Evolutionary conservation across 2,113 vertebrate genomes (phyloP).

Genomic region (Pygoscelis adeliae): DNA sequence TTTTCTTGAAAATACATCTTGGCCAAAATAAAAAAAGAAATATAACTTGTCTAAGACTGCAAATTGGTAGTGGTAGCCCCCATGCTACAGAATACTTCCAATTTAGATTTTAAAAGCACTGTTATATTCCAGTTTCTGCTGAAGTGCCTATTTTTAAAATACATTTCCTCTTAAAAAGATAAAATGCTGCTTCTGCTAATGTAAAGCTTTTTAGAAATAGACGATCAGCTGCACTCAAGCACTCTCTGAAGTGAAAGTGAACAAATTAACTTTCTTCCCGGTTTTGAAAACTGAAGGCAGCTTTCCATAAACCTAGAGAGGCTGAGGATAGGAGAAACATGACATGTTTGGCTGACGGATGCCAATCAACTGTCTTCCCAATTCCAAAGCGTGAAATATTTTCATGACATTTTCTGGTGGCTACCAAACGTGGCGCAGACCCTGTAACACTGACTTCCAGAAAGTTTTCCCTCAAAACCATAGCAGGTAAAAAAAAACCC

Average conservation of each 20-base stretch:
- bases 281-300: neutral
- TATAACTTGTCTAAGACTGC: neutral
- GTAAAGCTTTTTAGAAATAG: neutral
- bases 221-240: neutral
- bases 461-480: neutral
- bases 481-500: neutral
- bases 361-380: neutral
- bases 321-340: neutral
- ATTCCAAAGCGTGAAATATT: neutral
- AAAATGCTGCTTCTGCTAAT: neutral
- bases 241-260: neutral
- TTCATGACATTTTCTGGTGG: neutral
- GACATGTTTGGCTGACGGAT: neutral
- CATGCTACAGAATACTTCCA: neutral
- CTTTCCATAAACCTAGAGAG: neutral
- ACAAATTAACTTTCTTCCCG: neutral
- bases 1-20: neutral
- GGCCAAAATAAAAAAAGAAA: neutral
- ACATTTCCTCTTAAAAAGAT: neutral
- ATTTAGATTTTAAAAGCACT: neutral
- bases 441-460: neutral
- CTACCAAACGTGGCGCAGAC: neutral
- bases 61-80: neutral
- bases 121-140: neutral
- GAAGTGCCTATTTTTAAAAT: neutral